These are phyloP conservation scores for Drosophila peninsularis DNA, from an alignment of 2,888 invertebrate genomes.

Conservation along the genomic window DNA sequence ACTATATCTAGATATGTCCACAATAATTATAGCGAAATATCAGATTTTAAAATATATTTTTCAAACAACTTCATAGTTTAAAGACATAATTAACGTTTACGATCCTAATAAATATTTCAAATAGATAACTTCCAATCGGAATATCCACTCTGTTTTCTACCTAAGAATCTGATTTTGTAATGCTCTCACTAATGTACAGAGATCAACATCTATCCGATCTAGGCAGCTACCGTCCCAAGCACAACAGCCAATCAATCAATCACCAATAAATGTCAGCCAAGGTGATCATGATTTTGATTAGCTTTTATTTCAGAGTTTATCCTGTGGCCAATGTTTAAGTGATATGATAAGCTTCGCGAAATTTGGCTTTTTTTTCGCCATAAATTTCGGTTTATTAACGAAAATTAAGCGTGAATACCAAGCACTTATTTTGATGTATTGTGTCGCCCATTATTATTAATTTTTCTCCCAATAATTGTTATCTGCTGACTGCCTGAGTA, in stretches of 20 bases:
- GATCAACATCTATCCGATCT: neutral
- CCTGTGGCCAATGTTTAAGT: neutral
- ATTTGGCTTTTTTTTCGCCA: neutral
- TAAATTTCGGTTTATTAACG: neutral
- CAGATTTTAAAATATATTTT: too few relatives aligned
- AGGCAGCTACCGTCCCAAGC: neutral
- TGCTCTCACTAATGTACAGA: neutral
- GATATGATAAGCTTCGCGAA: neutral
- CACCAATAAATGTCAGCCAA: neutral
- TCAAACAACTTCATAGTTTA: too few relatives aligned
- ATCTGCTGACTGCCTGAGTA: slow-evolving; percentile 36
- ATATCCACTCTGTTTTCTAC: neutral
- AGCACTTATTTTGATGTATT: slow-evolving; percentile 8
- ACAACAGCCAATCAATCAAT: neutral
- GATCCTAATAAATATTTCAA: too few relatives aligned
- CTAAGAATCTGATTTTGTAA: neutral
- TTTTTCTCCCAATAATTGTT: slow-evolving; percentile 34
- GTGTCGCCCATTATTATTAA: slow-evolving; percentile 17
- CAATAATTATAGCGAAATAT: too few relatives aligned
- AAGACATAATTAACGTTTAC: too few relatives aligned
- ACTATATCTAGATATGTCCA: too few relatives aligned
- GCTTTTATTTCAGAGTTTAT: neutral
- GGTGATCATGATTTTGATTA: neutral
- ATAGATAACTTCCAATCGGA: too few relatives aligned
- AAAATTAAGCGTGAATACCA: slow-evolving; percentile 9